Evolutionary conservation across 92 coral and sea anemone species (phyloP), one percentile per base, ranked within the genome.

Genomic region (Porites evermanni): DNA sequence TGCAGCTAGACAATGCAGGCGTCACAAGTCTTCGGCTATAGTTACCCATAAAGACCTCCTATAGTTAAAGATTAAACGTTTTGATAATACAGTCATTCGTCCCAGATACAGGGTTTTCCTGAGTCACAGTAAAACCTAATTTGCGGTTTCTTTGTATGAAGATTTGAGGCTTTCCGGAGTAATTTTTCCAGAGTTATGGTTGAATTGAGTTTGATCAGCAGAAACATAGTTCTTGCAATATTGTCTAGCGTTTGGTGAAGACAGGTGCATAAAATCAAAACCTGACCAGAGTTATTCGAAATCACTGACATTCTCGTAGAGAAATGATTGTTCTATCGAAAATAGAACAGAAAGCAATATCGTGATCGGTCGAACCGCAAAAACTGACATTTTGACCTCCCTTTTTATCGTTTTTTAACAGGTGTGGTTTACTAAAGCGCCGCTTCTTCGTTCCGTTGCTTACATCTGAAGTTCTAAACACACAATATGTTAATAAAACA

Each of bases 1-100:
- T 50, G 63, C 74, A 20, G 72, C 70, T 19, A 83, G 80, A 83
- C 87, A 74, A 83, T 73, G 73, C 64, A 56, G 87, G 87, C 87
- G 87, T 83, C 87, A 83, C 73, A 21, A 52, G 19, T 83, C 80
- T 65, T 73, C 11, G 20, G 73, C 52, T 53, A 1, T 13, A 23
- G 70, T 61, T 83, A 80, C 26, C 73, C 52, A 8, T 4, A 64
- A 21, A 64, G 74, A 73, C 80, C 80, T 63, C 87, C 87, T 65
- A 74, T 74, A 29, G 87, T 51, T 83, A 7, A 7, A 83, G 87
- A 74, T 83, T 20, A 73, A 74, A 64, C 64, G 11, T 51, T 6
- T 14, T 60, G 80, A 74, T 83, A 74, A 83, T 13, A 73, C n/a
- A 72, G 44, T 71, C 9, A 24, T 21, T 38, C 78, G 18, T 83